phyloP scores from a whole-genome alignment of 2,888 invertebrate species.

The Tetranychus piercei region DNA sequence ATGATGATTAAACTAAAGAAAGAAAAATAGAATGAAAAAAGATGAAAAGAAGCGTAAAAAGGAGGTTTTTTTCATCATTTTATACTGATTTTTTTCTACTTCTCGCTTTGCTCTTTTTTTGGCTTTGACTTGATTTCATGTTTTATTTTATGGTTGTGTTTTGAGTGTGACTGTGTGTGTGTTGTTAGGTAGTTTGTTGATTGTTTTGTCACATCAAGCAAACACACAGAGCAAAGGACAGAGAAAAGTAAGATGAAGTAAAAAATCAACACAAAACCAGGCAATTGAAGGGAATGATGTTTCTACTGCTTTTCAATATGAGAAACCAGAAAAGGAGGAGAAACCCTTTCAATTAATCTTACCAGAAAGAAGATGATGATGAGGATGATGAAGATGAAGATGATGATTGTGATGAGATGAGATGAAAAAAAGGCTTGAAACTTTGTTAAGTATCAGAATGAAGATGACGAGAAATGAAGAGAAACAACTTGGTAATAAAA shows the following conservation, averaged over 20 bases:
- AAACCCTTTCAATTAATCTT: conserved; percentile 1
- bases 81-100: not conserved
- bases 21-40: not conserved
- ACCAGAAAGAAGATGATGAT: not conserved
- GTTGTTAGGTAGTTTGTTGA: not conserved
- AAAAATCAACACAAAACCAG: not conserved
- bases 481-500: no score
- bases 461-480: no score
- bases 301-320: not conserved
- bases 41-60: not conserved
- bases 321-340: conserved; percentile 1
- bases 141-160: not conserved
- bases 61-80: not conserved
- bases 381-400: not conserved
- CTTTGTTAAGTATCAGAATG: no score
- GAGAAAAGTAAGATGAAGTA: not conserved
- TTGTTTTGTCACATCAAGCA: not conserved
- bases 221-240: not conserved
- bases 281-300: not conserved
- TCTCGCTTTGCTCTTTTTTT: not conserved
- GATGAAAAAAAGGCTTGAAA: no score
- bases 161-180: not conserved
- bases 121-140: not conserved
- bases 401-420: no score
- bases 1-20: not conserved